Conservation (phyloP, 2,797 vertebrate species). For the Microcaecilia unicolor region DNA sequence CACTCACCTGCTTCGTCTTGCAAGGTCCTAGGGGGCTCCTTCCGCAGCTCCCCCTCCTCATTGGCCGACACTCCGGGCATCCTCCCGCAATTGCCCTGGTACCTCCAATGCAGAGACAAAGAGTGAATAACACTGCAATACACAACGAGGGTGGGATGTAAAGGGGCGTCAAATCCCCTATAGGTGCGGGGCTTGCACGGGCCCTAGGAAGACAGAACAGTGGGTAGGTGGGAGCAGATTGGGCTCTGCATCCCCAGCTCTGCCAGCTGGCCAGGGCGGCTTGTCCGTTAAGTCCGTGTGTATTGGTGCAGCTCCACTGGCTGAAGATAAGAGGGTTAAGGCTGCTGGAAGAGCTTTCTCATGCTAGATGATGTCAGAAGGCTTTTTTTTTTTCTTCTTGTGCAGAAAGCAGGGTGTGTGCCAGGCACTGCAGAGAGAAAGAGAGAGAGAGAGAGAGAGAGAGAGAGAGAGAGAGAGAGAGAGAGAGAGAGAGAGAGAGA, state of each 20-base stretch:
- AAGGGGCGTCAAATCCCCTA: too few species aligned
- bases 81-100: neutral
- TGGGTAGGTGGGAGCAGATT: neutral
- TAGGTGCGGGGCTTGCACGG: neutral
- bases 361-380: constrained; percentile 66
- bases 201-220: neutral
- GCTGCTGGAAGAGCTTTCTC: constrained; percentile 44
- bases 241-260: neutral
- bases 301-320: neutral
- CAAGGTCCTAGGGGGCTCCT: constrained; percentile 5
- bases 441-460: neutral
- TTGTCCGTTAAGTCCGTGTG: neutral
- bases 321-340: neutral
- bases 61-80: constrained; percentile 6
- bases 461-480: constrained; percentile 16
- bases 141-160: too few species aligned
- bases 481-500: constrained; percentile 8
- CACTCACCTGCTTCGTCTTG: constrained; percentile 27
- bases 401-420: constrained; percentile 30
- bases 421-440: constrained; percentile 43
- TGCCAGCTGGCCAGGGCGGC: neutral
- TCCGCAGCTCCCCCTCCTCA: neutral
- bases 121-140: too few species aligned
- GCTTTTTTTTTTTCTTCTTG: constrained; percentile 41
- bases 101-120: too few species aligned